These are phyloP conservation scores for Crenichthys baileyi DNA, from an alignment of 2,797 vertebrate species.

Conservation along the genomic window DNA sequence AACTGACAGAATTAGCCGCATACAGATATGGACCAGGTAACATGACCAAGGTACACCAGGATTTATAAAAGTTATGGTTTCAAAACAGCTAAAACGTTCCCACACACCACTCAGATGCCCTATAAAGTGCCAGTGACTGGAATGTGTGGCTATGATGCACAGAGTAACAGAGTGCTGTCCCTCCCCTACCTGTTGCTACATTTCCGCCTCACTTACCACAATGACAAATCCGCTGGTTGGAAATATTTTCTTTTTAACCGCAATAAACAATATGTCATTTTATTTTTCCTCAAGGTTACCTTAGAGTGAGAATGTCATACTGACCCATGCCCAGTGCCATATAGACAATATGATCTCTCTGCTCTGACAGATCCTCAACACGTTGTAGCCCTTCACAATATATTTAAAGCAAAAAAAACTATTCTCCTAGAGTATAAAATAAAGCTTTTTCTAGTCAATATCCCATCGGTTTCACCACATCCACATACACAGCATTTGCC, in stretches of 20 bases:
- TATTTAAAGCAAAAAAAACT: too few species aligned
- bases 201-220: neutral
- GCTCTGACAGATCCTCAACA: neutral
- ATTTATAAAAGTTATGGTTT: neutral
- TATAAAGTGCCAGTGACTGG: neutral
- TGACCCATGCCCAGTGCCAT: neutral
- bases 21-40: neutral
- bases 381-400: too few species aligned
- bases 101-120: neutral
- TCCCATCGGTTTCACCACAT: neutral
- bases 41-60: neutral
- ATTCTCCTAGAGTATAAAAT: neutral
- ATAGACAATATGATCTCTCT: neutral
- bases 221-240: too few species aligned
- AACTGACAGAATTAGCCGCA: neutral
- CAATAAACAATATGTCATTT: too few species aligned
- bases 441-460: neutral
- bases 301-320: neutral
- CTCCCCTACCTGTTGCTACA: neutral
- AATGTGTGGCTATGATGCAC: neutral
- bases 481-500: slow-evolving; percentile 44
- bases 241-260: too few species aligned
- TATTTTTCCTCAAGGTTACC: neutral
- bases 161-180: neutral
- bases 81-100: neutral